Conservation (phyloP, 1,140 invertebrate species). For the Berghia stephanieae region DNA sequence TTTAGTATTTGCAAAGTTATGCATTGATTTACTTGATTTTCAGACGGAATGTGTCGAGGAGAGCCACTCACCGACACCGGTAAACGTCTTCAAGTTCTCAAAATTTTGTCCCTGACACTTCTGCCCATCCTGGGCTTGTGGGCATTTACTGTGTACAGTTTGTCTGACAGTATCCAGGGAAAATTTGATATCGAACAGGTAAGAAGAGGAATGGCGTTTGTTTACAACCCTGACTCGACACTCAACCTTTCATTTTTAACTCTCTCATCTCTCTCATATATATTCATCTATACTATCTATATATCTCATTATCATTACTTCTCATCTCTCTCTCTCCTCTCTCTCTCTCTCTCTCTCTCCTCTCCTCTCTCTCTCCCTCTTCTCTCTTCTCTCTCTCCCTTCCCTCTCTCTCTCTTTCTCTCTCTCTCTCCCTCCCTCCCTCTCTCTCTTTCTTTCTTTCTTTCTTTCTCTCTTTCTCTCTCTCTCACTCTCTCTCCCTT, state of each 20-base stretch:
- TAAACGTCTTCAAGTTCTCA: constrained; percentile 46
- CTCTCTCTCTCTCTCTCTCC: constrained; percentile 6
- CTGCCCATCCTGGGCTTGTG: constrained; percentile 50
- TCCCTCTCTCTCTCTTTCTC: not conserved
- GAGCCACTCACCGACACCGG: constrained; percentile 49
- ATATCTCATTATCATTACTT: not conserved
- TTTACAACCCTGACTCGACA: too few species aligned
- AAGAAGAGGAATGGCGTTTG: too few species aligned
- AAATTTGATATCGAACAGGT: constrained; percentile 51
- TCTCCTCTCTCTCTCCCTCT: constrained; percentile 17
- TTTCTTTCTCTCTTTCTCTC: not conserved
- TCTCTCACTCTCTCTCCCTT: not conserved
- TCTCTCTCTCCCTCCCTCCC: not conserved
- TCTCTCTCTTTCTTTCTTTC: not conserved
- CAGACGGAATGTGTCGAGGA: constrained; percentile 45
- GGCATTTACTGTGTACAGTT: constrained; percentile 49
- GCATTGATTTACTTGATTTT: not conserved
- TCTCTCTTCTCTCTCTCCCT: constrained; percentile 16
- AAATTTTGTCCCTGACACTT: constrained; percentile 50
- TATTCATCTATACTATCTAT: too few species aligned
- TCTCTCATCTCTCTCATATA: not conserved
- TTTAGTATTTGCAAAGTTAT: not conserved
- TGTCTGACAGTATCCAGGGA: constrained; percentile 45
- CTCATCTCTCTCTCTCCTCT: not conserved
- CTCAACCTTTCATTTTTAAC: not conserved